phyloP scores from a whole-genome alignment of 2,113 vertebrate species.

The Neotoma lepida region DNA sequence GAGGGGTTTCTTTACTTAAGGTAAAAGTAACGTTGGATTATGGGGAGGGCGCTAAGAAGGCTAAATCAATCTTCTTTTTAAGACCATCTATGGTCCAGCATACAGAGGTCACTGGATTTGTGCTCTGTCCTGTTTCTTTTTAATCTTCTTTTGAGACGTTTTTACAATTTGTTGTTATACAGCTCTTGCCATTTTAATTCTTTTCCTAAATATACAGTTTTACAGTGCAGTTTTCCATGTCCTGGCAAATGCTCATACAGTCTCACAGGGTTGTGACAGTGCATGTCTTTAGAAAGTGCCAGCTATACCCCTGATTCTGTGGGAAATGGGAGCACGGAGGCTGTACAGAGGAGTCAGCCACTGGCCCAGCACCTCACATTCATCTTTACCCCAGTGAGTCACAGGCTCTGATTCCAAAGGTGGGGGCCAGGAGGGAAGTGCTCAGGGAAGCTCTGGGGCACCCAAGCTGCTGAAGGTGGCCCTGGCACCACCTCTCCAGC shows the following conservation, averaged over 20 bases:
- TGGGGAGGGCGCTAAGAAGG: not conserved
- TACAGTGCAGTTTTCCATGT: accelerated
- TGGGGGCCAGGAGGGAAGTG: not conserved
- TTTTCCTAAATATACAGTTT: not conserved
- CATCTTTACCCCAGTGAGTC: not conserved
- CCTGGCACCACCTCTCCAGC: not conserved
- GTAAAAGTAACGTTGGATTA: not conserved
- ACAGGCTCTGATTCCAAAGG: not conserved
- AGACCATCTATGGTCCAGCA: not conserved
- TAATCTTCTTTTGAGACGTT: not conserved
- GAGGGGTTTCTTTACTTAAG: not conserved
- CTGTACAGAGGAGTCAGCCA: not conserved
- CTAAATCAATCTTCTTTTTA: not conserved
- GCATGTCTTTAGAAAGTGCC: accelerated
- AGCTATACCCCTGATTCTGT: not conserved
- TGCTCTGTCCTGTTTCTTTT: not conserved
- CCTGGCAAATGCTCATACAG: not conserved
- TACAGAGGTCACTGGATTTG: not conserved
- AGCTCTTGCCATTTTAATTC: not conserved
- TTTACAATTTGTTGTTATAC: not conserved
- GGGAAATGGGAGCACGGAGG: too few species aligned
- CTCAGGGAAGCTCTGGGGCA: not conserved
- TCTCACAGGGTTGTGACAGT: accelerated
- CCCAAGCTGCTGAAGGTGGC: not conserved
- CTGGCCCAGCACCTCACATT: not conserved